Percentiles rank a stretch among this genome's conserved stretches.
phyloP scores from a whole-genome alignment of 1,140 invertebrate species.

The Formica exsecta region DNA sequence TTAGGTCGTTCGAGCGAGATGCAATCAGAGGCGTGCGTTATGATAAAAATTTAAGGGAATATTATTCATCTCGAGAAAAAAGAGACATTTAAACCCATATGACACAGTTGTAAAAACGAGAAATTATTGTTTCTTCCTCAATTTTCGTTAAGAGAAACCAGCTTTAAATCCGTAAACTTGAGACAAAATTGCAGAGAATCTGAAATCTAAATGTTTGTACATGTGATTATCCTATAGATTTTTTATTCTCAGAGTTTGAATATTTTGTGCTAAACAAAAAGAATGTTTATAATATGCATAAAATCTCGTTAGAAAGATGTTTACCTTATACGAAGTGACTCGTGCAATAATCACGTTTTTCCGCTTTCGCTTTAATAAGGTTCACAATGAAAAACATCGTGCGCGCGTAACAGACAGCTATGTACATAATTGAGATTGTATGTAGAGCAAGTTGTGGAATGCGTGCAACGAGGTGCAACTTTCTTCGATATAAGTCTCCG shows the following conservation, averaged over 20 bases:
- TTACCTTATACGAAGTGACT: conserved; percentile 23
- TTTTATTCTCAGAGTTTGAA: conserved; percentile 1
- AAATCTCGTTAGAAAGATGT: conserved; percentile 35
- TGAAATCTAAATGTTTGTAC: not conserved
- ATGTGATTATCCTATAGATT: not conserved
- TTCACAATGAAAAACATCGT: conserved; percentile 11
- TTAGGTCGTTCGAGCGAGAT: not conserved
- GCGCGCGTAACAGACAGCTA: conserved; percentile 67
- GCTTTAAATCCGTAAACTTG: not conserved
- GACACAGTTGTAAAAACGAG: not conserved
- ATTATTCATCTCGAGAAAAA: not conserved
- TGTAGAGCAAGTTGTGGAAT: conserved; percentile 61
- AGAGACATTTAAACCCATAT: not conserved
- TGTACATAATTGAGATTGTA: conserved; percentile 68
- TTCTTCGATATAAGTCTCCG: conserved; percentile 36
- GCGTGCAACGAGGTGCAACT: conserved; percentile 40
- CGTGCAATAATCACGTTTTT: conserved; percentile 32
- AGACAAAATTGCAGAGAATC: not conserved
- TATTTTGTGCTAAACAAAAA: not conserved
- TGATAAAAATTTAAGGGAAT: not conserved
- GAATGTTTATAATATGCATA: not conserved
- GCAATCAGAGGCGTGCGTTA: not conserved
- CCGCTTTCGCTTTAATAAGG: conserved; percentile 50
- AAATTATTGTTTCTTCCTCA: no score
- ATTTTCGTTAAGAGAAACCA: not conserved